These are phyloP conservation scores for Charadrius vociferus DNA, from an alignment of 2,113 vertebrate genomes.

Conservation along the genomic window DNA sequence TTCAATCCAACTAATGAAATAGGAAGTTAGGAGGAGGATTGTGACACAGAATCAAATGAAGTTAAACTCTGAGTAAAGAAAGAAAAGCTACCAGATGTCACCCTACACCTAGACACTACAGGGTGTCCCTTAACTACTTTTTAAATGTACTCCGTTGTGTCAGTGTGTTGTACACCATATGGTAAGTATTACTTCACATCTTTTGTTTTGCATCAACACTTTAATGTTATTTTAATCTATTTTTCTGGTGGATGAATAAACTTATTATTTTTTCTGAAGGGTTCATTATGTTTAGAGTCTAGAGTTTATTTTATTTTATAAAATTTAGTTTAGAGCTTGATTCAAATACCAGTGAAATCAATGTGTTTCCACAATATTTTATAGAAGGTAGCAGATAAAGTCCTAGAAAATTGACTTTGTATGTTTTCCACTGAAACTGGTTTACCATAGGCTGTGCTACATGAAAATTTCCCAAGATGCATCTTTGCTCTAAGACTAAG, in stretches of 20 bases:
- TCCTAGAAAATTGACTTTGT: not conserved
- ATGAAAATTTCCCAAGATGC: not conserved
- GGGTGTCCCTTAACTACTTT: slow-evolving; percentile 30
- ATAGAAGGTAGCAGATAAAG: not conserved
- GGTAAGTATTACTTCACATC: not conserved
- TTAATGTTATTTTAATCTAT: slow-evolving; percentile 26
- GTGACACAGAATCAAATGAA: slow-evolving; percentile 1
- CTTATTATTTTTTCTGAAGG: not conserved
- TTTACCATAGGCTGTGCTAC: not conserved
- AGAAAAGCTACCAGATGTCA: slow-evolving; percentile 40
- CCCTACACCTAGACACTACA: slow-evolving; percentile 22
- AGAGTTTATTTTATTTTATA: not conserved
- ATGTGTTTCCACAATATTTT: not conserved
- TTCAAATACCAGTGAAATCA: slow-evolving; percentile 1
- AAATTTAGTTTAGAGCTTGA: not conserved
- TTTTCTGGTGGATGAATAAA: not conserved
- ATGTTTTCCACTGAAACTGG: not conserved
- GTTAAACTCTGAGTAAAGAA: slow-evolving; percentile 40
- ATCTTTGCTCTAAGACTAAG: not conserved
- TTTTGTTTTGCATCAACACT: slow-evolving; percentile 19
- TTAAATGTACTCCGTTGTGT: not conserved
- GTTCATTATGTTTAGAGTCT: not conserved
- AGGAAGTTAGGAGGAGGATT: not conserved
- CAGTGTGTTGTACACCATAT: not conserved
- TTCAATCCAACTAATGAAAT: not conserved